Conservation (phyloP, 2,113 vertebrate genomes). For the Canis aureus region DNA sequence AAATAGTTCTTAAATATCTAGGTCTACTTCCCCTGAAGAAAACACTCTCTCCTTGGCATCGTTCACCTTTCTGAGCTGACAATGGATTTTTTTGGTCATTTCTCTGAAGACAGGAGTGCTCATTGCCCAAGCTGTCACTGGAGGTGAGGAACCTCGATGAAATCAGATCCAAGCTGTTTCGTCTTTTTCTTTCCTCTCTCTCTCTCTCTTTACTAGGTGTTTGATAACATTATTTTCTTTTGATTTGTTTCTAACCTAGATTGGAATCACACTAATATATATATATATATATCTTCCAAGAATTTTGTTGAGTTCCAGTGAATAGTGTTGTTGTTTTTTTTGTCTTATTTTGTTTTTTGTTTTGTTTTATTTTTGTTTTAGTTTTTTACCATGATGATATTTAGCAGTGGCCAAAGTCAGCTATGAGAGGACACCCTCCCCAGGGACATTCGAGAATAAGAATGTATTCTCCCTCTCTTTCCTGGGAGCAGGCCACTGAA, state of each 20-base stretch:
- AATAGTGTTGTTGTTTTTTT: neutral
- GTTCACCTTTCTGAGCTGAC: neutral
- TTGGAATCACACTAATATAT: neutral
- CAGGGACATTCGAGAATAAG: neutral
- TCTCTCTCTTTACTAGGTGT: neutral
- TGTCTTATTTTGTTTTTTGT: too few species aligned
- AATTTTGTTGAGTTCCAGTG: conserved; percentile 22
- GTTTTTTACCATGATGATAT: neutral
- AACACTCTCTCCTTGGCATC: neutral
- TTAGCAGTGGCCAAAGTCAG: neutral
- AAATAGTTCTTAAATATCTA: neutral
- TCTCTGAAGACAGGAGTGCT: neutral
- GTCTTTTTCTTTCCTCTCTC: neutral
- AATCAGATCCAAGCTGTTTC: neutral
- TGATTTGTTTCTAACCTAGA: neutral
- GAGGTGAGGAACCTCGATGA: rapidly evolving
- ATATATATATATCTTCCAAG: neutral
- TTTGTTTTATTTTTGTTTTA: too few species aligned
- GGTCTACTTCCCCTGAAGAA: neutral
- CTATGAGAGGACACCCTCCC: neutral
- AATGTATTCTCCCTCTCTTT: neutral
- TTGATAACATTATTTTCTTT: neutral
- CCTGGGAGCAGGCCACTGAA: neutral
- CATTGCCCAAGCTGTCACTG: neutral
- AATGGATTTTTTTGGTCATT: neutral